Evolutionary conservation across 2,888 invertebrate genomes (phyloP).

Genomic region (Diogma glabrata): DNA sequence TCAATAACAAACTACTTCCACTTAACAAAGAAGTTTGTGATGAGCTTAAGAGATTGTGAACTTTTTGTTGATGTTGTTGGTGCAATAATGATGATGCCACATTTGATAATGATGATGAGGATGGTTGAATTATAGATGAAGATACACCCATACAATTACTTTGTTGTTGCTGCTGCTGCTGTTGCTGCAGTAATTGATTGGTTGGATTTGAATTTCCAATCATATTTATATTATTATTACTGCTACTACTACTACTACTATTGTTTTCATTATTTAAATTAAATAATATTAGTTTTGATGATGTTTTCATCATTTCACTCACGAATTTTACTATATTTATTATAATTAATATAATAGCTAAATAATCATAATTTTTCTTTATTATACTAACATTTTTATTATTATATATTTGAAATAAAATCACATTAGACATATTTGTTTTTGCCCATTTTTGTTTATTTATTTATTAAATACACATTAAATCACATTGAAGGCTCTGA

Average conservation of each 20-base stretch:
- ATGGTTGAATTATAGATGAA: background rate
- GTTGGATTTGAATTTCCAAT: background rate
- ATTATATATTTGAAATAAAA: no score
- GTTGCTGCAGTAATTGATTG: background rate
- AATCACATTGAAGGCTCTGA: no score
- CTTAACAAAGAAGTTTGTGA: background rate
- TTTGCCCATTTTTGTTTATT: no score
- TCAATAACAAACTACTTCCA: no score
- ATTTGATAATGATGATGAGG: no score
- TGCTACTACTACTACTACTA: background rate
- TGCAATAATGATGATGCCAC: background rate
- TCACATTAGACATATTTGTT: no score
- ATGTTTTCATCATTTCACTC: constrained; percentile 7
- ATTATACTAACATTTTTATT: no score
- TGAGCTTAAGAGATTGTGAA: background rate
- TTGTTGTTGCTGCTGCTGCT: background rate
- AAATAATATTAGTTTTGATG: constrained; percentile 4
- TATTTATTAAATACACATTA: no score
- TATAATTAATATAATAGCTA: no score
- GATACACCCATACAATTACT: background rate
- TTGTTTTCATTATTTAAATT: background rate
- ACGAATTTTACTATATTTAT: no score
- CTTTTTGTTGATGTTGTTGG: constrained; percentile 1
- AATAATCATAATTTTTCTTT: no score
- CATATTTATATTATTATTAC: background rate